Evolutionary conservation across 2,888 invertebrate genomes (phyloP), one percentile per base, ranked within the genome.

Genomic region (Lysandra bellargus): DNA sequence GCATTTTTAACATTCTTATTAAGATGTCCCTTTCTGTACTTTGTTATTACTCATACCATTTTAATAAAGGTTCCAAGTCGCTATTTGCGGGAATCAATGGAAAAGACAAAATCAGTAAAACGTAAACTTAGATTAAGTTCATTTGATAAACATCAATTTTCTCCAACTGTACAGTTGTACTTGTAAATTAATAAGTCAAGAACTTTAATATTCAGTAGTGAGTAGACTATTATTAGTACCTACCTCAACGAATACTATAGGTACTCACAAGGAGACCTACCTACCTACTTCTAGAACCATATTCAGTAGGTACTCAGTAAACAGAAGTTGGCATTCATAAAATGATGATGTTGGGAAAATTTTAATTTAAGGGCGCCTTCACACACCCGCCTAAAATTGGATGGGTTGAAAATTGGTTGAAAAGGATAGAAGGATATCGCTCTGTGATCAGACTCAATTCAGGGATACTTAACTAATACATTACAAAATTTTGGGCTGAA

Each of bases 351-450:
- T 2, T 44, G 9, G 44, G 44, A 44, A 49, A 49, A 49, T 12
- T 49, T 12, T 12, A 9, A 49, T 23, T 5, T n/a, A 44, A 44
- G 23, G n/a, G 44, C n/a, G 4, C 7, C 23, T 76, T 76, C 76
- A 57, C 53, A 57, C 57, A 30, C 33, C 30, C 30, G 6, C 61
- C 74, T 81, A 75, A 37, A 79, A 72, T 77, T 83, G 81, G 79
- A 83, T 83, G 82, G 81, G 81, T 88, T 80, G 85, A 90, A 93
- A 89, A 83, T 83, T 82, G 81, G 81, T 88, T 80, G 85, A 90
- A 93, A 89, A 90, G 89, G 94, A 92, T 85, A 88, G 89, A 88
- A 87, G 87, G 83, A 89, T 85, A 90, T 91, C 91, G 91, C 91
- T 90, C 92, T 91, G 90, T 87, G 86, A 86, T 90, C 30, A 75